A percentile compares a stretch with the other conserved stretches of the same genome.
Conservation (phyloP, 2,797 vertebrate genomes). For the Margarornis squamiger region DNA sequence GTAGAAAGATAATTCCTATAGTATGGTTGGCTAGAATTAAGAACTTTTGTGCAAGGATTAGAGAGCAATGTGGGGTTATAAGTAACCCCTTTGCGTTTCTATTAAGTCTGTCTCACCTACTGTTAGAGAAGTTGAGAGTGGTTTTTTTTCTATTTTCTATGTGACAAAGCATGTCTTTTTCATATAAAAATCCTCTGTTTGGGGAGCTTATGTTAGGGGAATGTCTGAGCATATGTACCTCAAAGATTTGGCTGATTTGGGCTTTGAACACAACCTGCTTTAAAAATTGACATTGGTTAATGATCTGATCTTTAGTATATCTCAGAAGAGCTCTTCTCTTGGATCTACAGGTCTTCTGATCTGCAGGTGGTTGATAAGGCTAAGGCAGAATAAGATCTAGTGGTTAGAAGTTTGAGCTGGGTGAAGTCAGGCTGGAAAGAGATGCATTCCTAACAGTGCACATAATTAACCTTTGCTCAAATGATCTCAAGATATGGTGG, state of each 20-base stretch:
- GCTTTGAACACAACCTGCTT: not conserved
- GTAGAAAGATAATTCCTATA: not conserved
- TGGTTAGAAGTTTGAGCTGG: not conserved
- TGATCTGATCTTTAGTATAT: not conserved
- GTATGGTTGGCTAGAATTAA: not conserved
- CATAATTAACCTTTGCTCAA: not conserved
- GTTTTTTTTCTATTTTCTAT: not conserved
- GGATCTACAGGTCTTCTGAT: not conserved
- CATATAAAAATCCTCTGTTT: not conserved
- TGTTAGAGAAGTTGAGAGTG: not conserved
- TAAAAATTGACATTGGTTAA: not conserved
- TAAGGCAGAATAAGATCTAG: not conserved
- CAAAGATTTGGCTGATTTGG: not conserved
- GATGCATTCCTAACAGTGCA: not conserved
- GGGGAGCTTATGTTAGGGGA: not conserved
- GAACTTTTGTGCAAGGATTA: not conserved
- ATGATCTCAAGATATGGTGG: not conserved
- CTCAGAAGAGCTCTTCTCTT: not conserved
- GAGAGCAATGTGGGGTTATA: not conserved
- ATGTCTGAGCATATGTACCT: not conserved
- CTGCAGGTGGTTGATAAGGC: not conserved
- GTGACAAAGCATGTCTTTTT: not conserved
- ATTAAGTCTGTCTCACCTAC: not conserved
- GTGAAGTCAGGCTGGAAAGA: not conserved
- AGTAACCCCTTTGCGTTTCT: not conserved